A percentile compares a stretch with the other conserved stretches of the same genome.
phyloP scores from a whole-genome alignment of 2,888 invertebrate species.

The Orthosia gracilis region DNA sequence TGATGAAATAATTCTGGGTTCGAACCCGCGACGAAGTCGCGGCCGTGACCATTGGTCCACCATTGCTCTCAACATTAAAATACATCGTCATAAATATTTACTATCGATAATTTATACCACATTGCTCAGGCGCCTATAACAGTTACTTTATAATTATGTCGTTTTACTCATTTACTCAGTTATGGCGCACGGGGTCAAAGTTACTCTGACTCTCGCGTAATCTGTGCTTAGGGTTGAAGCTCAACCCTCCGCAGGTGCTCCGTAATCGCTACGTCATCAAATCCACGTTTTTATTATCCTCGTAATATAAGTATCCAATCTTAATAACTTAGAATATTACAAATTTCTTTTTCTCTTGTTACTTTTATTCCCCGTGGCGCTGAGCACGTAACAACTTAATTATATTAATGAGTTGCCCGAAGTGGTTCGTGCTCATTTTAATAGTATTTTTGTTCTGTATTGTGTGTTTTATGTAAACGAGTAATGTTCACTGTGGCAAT shows the following conservation, averaged over 20 bases:
- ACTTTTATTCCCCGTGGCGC: conserved; percentile 56
- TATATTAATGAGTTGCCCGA: conserved; percentile 73
- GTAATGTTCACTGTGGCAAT: conserved; percentile 52
- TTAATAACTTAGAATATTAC: conserved; percentile 53
- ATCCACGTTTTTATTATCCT: conserved; percentile 63
- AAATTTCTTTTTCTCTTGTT: conserved; percentile 61
- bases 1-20: too few species aligned
- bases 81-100: conserved; percentile 43
- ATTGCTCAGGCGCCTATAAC: conserved; percentile 30
- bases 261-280: conserved; percentile 49
- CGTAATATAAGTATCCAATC: conserved; percentile 40
- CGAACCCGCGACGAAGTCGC: too few species aligned
- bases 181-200: conserved; percentile 10
- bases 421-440: conserved; percentile 68
- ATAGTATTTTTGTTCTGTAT: conserved; percentile 66
- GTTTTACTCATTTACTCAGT: conserved; percentile 22
- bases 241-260: conserved; percentile 35
- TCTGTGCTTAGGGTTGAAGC: conserved; percentile 10
- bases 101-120: conserved; percentile 33
- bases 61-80: conserved; percentile 30
- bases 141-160: conserved; percentile 39
- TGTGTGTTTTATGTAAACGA: conserved; percentile 59
- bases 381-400: conserved; percentile 71
- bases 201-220: conserved; percentile 22
- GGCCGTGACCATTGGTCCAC: too few species aligned